Evolutionary conservation across 2,888 invertebrate species (phyloP).

Genomic region (Theristus sp.): DNA sequence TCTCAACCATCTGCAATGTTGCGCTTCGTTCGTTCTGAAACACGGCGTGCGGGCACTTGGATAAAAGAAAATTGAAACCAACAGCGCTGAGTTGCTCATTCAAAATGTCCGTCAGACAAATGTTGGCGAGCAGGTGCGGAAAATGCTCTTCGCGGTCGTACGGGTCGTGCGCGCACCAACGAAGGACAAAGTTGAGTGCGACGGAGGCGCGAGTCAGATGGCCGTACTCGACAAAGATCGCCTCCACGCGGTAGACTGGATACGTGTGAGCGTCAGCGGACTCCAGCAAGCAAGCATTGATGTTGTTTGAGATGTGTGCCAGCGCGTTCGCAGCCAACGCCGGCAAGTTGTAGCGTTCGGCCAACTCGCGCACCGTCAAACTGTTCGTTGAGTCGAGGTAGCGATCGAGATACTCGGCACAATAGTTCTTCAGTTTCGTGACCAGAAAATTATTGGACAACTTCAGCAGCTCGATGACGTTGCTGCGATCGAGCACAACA

Average conservation of each 20-base stretch:
- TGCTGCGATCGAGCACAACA: conserved; percentile 42
- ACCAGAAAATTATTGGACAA: conserved; percentile 46
- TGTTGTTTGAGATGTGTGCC: conserved; percentile 33
- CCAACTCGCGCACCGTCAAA: conserved; percentile 42
- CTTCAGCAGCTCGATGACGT: conserved; percentile 44
- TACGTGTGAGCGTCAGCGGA: conserved; percentile 40
- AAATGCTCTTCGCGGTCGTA: conserved; percentile 39
- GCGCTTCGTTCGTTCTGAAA: too few relatives aligned
- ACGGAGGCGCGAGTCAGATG: conserved; percentile 16
- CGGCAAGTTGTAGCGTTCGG: conserved; percentile 42
- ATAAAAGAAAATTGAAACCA: too few relatives aligned
- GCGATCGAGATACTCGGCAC: conserved; percentile 45
- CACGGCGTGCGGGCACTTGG: too few relatives aligned
- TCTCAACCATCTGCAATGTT: background rate
- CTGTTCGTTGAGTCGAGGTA: conserved; percentile 46
- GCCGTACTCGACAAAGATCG: background rate
- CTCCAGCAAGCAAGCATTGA: conserved; percentile 36
- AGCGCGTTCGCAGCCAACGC: conserved; percentile 41
- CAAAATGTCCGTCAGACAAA: background rate
- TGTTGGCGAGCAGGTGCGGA: conserved; percentile 35
- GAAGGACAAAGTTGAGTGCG: conserved; percentile 33
- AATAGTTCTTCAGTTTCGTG: conserved; percentile 40
- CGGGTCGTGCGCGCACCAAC: conserved; percentile 40
- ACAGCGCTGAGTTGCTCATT: background rate
- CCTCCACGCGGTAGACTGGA: conserved; percentile 35